Percentiles rank a stretch among this genome's conserved stretches.
Conservation (phyloP, 64 coral and sea anemone genomes). For the Astreopora myriophthalma region DNA sequence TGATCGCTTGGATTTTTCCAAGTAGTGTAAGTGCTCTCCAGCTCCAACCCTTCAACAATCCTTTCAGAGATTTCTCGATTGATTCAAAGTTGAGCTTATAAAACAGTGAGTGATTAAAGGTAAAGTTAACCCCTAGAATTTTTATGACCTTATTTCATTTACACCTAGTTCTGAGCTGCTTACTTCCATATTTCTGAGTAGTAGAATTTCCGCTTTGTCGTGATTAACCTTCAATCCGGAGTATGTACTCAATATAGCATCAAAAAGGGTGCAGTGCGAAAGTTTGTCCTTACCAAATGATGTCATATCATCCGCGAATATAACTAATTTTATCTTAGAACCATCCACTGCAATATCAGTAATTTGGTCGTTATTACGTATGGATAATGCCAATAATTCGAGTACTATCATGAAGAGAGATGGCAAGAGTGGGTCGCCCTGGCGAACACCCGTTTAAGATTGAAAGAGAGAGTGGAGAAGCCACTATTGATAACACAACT, state of each 20-base stretch:
- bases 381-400: neutral
- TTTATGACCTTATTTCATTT: too few relatives aligned
- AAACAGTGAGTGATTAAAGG: too few relatives aligned
- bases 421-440: slow-evolving; percentile 28
- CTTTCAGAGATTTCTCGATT: too few relatives aligned
- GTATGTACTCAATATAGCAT: neutral
- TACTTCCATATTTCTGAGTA: neutral
- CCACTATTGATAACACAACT: slow-evolving; percentile 55
- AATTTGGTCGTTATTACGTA: slow-evolving; percentile 15
- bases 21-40: too few relatives aligned
- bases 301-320: slow-evolving; percentile 46
- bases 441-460: slow-evolving; percentile 6
- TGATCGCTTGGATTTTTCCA: too few relatives aligned
- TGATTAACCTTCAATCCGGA: slow-evolving; percentile 41
- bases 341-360: neutral
- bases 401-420: slow-evolving; percentile 43
- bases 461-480: slow-evolving; percentile 6
- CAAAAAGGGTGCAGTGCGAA: neutral
- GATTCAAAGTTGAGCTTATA: too few relatives aligned
- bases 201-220: slow-evolving; percentile 5
- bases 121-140: too few relatives aligned
- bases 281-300: neutral
- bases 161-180: too few relatives aligned
- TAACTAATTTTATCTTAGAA: slow-evolving; percentile 15
- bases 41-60: too few relatives aligned